phyloP scores from a whole-genome alignment of 2,113 vertebrate species.

The Suncus etruscus region DNA sequence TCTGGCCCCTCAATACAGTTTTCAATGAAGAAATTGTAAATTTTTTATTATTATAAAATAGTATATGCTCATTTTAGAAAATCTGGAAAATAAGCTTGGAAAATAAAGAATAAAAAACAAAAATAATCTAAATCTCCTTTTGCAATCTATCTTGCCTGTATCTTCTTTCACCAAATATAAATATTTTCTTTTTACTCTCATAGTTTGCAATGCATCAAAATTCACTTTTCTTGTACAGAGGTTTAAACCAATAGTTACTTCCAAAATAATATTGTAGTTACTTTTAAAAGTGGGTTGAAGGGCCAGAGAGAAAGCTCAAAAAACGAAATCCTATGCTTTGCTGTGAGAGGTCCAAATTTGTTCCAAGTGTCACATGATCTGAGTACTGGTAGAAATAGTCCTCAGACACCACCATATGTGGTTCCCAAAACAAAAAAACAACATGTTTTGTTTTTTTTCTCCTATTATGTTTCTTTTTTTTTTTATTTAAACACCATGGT shows the following conservation, averaged over 20 bases:
- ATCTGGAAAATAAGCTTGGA: neutral
- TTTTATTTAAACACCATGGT: too few species aligned
- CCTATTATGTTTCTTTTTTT: too few species aligned
- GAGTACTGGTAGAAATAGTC: too few species aligned
- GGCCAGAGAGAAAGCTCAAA: too few species aligned
- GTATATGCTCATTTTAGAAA: constrained; percentile 13
- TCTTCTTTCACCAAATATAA: constrained; percentile 32
- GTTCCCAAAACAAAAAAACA: too few species aligned
- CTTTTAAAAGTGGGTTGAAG: constrained; percentile 32
- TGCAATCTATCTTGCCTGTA: neutral
- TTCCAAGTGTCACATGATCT: too few species aligned
- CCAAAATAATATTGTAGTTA: constrained; percentile 1
- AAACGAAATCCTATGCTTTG: too few species aligned
- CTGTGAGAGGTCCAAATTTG: too few species aligned
- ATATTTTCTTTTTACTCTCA: neutral
- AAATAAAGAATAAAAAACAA: neutral
- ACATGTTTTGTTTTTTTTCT: too few species aligned
- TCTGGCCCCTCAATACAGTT: too few species aligned
- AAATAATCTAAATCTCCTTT: neutral
- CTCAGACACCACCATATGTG: too few species aligned
- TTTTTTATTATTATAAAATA: constrained; percentile 55
- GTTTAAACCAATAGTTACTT: constrained; percentile 25
- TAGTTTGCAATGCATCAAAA: neutral
- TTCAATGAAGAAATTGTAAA: neutral
- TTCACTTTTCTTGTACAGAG: neutral